phyloP scores from a whole-genome alignment of 1,140 invertebrate genomes.

The Popillia japonica region DNA sequence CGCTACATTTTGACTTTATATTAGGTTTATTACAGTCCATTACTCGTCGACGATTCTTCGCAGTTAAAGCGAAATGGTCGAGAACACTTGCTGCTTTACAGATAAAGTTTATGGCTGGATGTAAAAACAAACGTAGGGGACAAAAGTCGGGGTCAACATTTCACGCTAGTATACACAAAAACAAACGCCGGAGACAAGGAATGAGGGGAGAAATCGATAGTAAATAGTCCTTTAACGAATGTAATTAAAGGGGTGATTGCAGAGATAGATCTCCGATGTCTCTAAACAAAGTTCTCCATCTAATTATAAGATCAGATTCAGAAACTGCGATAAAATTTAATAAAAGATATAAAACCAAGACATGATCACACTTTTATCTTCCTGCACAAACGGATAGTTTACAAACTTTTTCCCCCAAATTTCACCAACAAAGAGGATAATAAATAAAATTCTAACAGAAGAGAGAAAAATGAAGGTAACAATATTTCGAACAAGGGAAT shows the following conservation, averaged over 20 bases:
- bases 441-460: too few relatives aligned
- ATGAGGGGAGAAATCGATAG: not conserved
- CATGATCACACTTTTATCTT: too few relatives aligned
- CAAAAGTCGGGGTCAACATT: not conserved
- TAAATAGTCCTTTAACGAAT: not conserved
- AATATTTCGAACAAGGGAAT: not conserved
- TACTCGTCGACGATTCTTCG: not conserved
- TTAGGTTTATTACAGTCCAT: conserved; percentile 30
- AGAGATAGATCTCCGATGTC: too few relatives aligned
- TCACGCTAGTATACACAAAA: not conserved
- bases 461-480: too few relatives aligned
- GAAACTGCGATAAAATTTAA: too few relatives aligned
- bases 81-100: conserved; percentile 29
- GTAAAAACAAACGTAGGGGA: conserved; percentile 1
- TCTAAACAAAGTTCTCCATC: too few relatives aligned
- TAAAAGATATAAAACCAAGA: too few relatives aligned
- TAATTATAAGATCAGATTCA: too few relatives aligned
- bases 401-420: too few relatives aligned
- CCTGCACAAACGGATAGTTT: too few relatives aligned
- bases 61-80: conserved; percentile 29
- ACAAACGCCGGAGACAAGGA: not conserved
- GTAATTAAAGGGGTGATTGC: too few relatives aligned
- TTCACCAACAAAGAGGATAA: too few relatives aligned
- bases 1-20: conserved; percentile 13
- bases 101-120: conserved; percentile 12